Evolutionary conservation across 2,113 vertebrate species (phyloP).

Genomic region (Sceloporus tristichus): DNA sequence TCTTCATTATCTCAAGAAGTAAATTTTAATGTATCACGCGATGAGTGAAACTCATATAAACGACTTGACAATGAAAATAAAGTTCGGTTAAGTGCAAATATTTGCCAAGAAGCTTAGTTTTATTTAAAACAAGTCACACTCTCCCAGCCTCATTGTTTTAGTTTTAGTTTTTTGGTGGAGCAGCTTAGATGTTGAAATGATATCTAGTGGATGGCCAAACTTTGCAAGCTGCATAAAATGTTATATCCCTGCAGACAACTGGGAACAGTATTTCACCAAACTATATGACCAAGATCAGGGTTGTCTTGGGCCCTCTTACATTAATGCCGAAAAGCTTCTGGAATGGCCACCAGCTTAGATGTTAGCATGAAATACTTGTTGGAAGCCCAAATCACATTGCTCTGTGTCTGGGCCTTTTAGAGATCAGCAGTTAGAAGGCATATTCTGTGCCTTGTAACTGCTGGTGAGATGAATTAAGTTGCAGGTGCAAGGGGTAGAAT

Average conservation of each 20-base stretch:
- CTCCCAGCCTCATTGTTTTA: too few species aligned
- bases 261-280: too few species aligned
- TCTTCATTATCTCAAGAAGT: too few species aligned
- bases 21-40: not conserved
- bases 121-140: not conserved
- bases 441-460: not conserved
- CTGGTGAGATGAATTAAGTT: not conserved
- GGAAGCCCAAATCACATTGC: not conserved
- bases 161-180: not conserved
- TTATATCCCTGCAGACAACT: too few species aligned
- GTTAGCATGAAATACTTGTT: not conserved
- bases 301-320: too few species aligned
- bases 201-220: too few species aligned
- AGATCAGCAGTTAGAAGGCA: too few species aligned
- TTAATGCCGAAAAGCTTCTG: too few species aligned
- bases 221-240: too few species aligned
- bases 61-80: not conserved
- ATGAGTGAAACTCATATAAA: not conserved
- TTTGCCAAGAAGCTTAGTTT: not conserved
- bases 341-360: too few species aligned
- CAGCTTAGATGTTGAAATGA: not conserved
- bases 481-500: not conserved
- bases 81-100: not conserved
- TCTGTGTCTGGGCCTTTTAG: not conserved
- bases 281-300: too few species aligned